Conservation (phyloP, 2,888 invertebrate species). For the Acrobasis consociella region DNA sequence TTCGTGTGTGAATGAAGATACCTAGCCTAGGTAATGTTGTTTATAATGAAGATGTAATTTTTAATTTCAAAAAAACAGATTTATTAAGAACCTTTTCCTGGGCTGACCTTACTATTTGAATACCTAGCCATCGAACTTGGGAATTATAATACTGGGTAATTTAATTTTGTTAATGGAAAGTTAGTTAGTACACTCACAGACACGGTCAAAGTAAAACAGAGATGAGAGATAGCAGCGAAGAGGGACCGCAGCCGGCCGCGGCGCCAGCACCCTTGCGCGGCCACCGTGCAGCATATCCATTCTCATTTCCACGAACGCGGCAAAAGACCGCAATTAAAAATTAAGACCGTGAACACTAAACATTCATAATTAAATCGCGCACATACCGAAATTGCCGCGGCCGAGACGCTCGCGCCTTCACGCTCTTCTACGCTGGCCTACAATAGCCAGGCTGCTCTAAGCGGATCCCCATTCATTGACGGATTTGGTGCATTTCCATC, state of each 20-base stretch:
- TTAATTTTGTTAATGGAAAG: neutral
- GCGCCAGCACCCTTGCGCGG: constrained; percentile 23
- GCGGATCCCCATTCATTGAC: constrained; percentile 31
- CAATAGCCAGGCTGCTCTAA: constrained; percentile 24
- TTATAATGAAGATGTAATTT: too few species aligned
- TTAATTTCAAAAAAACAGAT: too few species aligned
- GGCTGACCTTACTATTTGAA: too few species aligned
- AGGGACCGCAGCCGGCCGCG: neutral
- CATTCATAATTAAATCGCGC: constrained; percentile 53
- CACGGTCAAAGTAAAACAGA: neutral
- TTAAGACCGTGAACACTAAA: constrained; percentile 41
- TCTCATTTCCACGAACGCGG: constrained; percentile 40
- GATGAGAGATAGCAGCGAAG: neutral
- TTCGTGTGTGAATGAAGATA: too few species aligned
- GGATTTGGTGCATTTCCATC: constrained; percentile 8
- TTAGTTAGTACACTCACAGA: neutral
- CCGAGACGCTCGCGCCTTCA: constrained; percentile 47
- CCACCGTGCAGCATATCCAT: constrained; percentile 23
- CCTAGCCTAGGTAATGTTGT: too few species aligned
- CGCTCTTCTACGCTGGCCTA: constrained; percentile 51
- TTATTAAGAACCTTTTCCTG: too few species aligned
- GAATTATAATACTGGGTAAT: neutral
- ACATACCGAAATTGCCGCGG: constrained; percentile 47
- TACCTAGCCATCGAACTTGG: neutral
- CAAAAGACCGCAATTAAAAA: constrained; percentile 50